Evolutionary conservation across 2,113 vertebrate species (phyloP), one percentile per base, ranked within the genome.

Genomic region (Varanus salvator): DNA sequence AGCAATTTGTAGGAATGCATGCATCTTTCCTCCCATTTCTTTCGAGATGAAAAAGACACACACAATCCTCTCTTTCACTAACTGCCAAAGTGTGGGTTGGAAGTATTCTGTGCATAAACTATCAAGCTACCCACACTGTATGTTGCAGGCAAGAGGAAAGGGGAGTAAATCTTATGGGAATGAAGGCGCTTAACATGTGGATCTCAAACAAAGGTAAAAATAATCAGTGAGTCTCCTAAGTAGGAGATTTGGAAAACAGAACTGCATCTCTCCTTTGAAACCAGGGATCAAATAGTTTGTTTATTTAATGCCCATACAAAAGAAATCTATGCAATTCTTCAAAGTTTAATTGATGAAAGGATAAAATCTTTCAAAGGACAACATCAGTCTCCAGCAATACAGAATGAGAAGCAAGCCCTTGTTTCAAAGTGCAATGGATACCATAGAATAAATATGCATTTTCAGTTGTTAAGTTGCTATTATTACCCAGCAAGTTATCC

Each of bases 401-500:
- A 44, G 11, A 84, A 5, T 15, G 3, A 34, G 34, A 54, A 54
- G 29, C 23, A 54, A 72, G 17, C 48, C 44, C 52, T 50, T 72
- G 68, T 85, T 85, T 85, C 48, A 85, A 29, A 85, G 34, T 85
- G 69, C 68, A 74, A 85, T 54, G 48, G 54, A 34, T 85, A 34
- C 48, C 34, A 21, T 34, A 72, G 31, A 84, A 72, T 48, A 64
- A 68, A 44, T 72, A 50, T 54, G 52, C 29, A 34, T 85, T 85
- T 87, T 60, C 34, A 44, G 12, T 75, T 85, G 69, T 85, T 87
- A 87, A 87, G 54, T 77, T 77, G 72, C 54, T 75, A 74, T 85
- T 85, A 85, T 85, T 85, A 85, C 29, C 48, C 48, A 74, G 69
- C 54, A 69, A 85, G 38, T 87, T 87, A 77, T 77, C 84, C 84